Percentiles rank a stretch among this genome's conserved stretches.
Conservation (phyloP, 2,113 vertebrate species). For the Sigmodon hispidus region DNA sequence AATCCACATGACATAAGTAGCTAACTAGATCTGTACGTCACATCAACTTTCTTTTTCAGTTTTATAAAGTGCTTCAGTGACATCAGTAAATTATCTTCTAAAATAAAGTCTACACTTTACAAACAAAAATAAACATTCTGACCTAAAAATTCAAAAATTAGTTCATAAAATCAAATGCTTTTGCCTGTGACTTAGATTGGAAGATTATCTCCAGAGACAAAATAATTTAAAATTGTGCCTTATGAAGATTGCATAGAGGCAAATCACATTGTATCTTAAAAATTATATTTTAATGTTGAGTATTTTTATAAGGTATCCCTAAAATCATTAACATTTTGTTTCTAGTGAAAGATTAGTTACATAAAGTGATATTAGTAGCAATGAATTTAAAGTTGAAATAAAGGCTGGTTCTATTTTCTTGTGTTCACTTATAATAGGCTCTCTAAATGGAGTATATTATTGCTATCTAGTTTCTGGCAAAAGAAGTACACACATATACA, state of each 20-base stretch:
- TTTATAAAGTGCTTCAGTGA: neutral
- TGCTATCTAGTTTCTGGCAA: neutral
- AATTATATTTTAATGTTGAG: neutral
- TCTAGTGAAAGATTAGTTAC: neutral
- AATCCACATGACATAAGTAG: neutral
- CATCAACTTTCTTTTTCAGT: neutral
- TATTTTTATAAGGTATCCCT: neutral
- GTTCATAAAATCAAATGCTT: constrained; percentile 17
- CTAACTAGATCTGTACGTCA: neutral
- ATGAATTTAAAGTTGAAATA: constrained; percentile 13
- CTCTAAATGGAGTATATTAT: neutral
- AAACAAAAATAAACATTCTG: neutral
- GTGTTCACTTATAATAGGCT: neutral
- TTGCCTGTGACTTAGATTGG: neutral
- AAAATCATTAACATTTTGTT: constrained; percentile 42
- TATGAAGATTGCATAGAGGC: neutral
- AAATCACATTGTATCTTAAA: neutral
- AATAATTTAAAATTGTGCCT: constrained; percentile 33
- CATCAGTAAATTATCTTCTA: neutral
- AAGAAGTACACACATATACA: constrained; percentile 20
- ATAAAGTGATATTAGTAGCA: neutral
- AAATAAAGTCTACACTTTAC: constrained; percentile 13
- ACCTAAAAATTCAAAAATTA: neutral
- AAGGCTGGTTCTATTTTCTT: neutral
- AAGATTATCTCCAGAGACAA: neutral